Conservation (phyloP, 2,888 invertebrate genomes). For the Palloptera scutellata region DNA sequence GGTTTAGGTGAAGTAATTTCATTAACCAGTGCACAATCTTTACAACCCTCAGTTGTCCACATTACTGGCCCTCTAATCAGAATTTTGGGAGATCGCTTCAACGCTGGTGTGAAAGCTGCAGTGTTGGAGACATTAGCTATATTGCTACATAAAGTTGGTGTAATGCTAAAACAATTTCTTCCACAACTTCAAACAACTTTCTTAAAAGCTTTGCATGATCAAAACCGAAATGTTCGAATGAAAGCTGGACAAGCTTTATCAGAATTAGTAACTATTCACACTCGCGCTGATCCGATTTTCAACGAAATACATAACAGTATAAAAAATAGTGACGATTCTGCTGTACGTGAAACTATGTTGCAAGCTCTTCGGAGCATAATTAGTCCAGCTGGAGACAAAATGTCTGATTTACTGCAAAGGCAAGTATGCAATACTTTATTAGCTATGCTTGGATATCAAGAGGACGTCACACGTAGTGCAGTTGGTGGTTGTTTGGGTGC, state of each 20-base stretch:
- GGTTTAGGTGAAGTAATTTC: constrained; percentile 77
- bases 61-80: constrained; percentile 98
- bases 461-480: constrained; percentile 82
- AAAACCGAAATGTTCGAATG: constrained; percentile 84
- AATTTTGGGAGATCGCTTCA: constrained; percentile 95
- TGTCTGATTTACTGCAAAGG: constrained; percentile 82
- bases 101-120: constrained; percentile 92
- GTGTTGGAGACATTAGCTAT: constrained; percentile 93
- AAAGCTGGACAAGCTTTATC: constrained; percentile 89
- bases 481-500: constrained; percentile 93
- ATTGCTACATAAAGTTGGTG: constrained; percentile 92
- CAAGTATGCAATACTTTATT: constrained; percentile 76
- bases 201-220: constrained; percentile 92
- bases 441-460: constrained; percentile 74
- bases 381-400: constrained; percentile 85
- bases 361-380: constrained; percentile 89
- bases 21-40: constrained; percentile 80
- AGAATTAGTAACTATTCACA: constrained; percentile 89
- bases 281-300: constrained; percentile 93
- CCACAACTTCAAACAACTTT: constrained; percentile 99
- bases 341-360: constrained; percentile 89
- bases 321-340: constrained; percentile 83
- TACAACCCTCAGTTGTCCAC: constrained; percentile 95
- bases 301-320: constrained; percentile 89
- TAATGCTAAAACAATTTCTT: constrained; percentile 95